phyloP scores from a whole-genome alignment of 2,797 vertebrate species.

The Sardinella longiceps region DNA sequence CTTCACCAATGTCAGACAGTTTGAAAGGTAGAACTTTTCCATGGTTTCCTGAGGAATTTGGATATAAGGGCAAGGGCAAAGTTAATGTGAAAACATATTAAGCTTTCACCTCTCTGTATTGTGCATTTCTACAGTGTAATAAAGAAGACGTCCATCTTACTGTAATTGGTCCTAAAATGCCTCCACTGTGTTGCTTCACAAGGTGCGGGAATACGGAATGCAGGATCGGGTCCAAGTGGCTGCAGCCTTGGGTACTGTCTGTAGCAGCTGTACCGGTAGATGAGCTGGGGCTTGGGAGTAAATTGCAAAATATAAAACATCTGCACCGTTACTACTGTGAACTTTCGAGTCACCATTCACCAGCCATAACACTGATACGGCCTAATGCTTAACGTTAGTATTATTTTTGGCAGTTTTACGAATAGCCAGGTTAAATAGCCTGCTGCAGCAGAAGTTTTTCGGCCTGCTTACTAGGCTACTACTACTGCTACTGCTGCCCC shows the following conservation, averaged over 20 bases:
- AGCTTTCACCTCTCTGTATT: neutral
- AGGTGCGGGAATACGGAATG: slow-evolving; percentile 63
- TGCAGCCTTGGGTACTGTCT: slow-evolving; percentile 69
- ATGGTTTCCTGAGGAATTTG: neutral
- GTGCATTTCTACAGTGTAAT: neutral
- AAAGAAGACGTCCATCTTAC: slow-evolving; percentile 65
- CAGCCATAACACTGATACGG: no score
- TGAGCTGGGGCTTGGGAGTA: slow-evolving; percentile 68
- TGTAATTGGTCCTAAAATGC: slow-evolving; percentile 74
- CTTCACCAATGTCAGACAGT: slow-evolving; percentile 95
- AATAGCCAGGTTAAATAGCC: neutral
- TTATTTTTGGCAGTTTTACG: neutral
- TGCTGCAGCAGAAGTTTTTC: neutral
- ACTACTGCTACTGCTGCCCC: no score
- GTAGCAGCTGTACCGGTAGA: slow-evolving; percentile 72
- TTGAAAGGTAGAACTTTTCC: slow-evolving; percentile 92
- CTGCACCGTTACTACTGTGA: neutral
- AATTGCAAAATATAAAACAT: neutral
- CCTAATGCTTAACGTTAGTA: no score
- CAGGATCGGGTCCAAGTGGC: slow-evolving; percentile 64
- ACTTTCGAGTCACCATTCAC: neutral
- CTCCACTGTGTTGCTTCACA: slow-evolving; percentile 63
- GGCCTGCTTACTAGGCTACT: neutral
- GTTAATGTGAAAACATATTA: neutral
- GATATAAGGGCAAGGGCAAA: neutral